Evolutionary conservation across 2,888 invertebrate species (phyloP).

Genomic region (Cryptus viduatorius): DNA sequence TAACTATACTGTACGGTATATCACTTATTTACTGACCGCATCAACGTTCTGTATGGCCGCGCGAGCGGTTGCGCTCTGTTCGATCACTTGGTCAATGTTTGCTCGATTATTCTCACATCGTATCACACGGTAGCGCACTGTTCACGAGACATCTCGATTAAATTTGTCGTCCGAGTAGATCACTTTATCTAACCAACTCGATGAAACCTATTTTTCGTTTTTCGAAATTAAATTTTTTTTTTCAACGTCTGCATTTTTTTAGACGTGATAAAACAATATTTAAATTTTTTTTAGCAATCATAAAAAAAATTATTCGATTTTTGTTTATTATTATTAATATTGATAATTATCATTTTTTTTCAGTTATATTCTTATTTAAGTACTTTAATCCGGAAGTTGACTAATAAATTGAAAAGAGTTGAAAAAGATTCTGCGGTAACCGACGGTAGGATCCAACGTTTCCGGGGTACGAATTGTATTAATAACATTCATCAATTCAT

Average conservation of each 20-base stretch:
- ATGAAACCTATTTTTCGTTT: neutral
- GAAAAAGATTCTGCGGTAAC: neutral
- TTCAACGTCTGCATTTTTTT: too few species aligned
- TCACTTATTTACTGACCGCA: neutral
- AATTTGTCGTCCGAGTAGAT: neutral
- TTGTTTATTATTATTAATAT: too few species aligned
- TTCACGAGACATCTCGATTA: neutral
- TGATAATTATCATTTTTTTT: too few species aligned
- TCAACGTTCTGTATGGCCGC: neutral
- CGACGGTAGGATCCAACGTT: neutral
- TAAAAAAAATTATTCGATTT: too few species aligned
- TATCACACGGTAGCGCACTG: neutral
- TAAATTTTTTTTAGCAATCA: too few species aligned
- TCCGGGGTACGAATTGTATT: neutral
- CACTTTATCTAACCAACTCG: neutral
- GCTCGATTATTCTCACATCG: neutral
- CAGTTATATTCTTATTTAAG: too few species aligned
- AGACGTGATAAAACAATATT: too few species aligned
- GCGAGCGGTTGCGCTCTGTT: neutral
- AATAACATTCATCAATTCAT: neutral
- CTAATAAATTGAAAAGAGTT: neutral
- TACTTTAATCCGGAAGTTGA: too few species aligned
- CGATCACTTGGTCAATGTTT: conserved; percentile 12
- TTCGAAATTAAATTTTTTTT: neutral
- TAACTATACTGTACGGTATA: conserved; percentile 28